Evolutionary conservation across 2,888 invertebrate species (phyloP), one percentile per base, ranked within the genome.

Genomic region (Trypoxylon attenuatum): DNA sequence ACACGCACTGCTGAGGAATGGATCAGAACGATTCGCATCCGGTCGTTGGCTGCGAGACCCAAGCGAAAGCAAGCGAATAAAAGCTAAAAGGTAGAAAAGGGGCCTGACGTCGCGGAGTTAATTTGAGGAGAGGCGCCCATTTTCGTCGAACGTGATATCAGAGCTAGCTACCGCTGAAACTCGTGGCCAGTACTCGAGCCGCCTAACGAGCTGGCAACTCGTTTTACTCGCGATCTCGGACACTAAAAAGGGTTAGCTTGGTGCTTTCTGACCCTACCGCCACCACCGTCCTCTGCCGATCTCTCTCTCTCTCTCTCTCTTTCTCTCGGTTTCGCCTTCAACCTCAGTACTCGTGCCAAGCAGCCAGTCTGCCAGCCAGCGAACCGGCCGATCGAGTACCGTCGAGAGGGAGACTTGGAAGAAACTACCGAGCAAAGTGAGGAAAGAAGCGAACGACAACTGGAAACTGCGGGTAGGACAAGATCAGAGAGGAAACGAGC

Each of bases 151-250:
- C 75, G 73, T 79, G 79, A 82, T 75, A 70, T 56, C 60, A n/a
- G n/a, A n/a, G n/a, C n/a, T n/a, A n/a, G 58, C 43, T 66, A 21
- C 25, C 50, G 21, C 43, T 27, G 65, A 54, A 59, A 51, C 45
- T 49, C 63, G 63, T 50, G 51, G 57, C 55, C 57, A 39, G 33
- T 54, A 42, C 62, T 73, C 52, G 60, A 58, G 47, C 41, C 47
- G 41, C 29, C 70, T 82, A 82, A 82, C 82, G 82, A 82, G 71
- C 77, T 70, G 70, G 73, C 76, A 81, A 80, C 80, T 81, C 78
- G 82, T 80, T 82, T 82, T 79, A 80, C 78, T 80, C 79, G 71
- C 82, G 77, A 81, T 82, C 81, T 77, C 73, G 71, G 76, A 77
- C 72, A 69, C 80, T 71, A 80, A 82, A 82, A 78, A 75, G 64